A percentile compares a stretch with the other conserved stretches of the same genome.
Evolutionary conservation across 2,113 vertebrate species (phyloP).

Genomic region (Laticauda laticaudata): DNA sequence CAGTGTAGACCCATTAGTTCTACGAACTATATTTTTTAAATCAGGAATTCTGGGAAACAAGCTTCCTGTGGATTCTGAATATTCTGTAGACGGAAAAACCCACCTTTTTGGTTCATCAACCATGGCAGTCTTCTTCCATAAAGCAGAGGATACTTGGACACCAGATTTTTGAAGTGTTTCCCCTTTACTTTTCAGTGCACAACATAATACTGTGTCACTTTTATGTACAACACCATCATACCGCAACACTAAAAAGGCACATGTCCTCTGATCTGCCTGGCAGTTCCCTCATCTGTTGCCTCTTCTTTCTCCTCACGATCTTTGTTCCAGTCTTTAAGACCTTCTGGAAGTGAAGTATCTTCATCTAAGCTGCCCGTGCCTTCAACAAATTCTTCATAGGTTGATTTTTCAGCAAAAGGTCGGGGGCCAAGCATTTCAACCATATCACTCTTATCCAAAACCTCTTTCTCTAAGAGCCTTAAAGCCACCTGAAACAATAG

Average conservation of each 20-base stretch:
- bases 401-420: constrained; percentile 93
- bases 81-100: constrained; percentile 12
- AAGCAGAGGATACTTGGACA: constrained; percentile 40
- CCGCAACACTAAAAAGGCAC: constrained; percentile 75
- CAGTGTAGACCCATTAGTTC: neutral
- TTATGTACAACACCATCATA: neutral
- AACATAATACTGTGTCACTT: constrained; percentile 21
- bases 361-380: constrained; percentile 93
- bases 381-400: constrained; percentile 96
- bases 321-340: constrained; percentile 96
- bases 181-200: constrained; percentile 42
- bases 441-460: constrained; percentile 95
- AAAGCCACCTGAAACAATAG: constrained; percentile 83
- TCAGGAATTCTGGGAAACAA: neutral
- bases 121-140: constrained; percentile 52
- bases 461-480: constrained; percentile 91
- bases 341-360: constrained; percentile 90
- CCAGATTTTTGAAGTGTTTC: constrained; percentile 36
- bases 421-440: constrained; percentile 87
- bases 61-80: constrained; percentile 16
- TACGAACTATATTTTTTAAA: neutral
- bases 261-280: constrained; percentile 77
- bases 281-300: constrained; percentile 76
- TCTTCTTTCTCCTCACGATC: constrained; percentile 83
- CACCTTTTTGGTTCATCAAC: constrained; percentile 21